A percentile compares a stretch with the other conserved stretches of the same genome.
These are phyloP conservation scores for Archilochus colubris DNA, from an alignment of 2,113 vertebrate genomes.

Conservation along the genomic window DNA sequence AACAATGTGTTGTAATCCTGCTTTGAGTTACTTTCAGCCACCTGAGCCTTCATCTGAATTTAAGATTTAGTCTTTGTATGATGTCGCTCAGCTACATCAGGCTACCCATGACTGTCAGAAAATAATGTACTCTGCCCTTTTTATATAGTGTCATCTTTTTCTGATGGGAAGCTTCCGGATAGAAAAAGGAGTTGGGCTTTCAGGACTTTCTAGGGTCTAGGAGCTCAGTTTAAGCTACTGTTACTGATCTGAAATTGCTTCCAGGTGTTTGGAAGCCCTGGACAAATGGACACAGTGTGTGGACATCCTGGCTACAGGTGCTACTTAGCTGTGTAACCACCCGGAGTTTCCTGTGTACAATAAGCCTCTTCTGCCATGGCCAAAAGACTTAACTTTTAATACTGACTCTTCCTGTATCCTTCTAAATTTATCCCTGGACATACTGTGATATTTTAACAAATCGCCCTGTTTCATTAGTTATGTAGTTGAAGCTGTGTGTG, in stretches of 20 bases:
- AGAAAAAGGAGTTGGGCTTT: background rate
- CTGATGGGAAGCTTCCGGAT: background rate
- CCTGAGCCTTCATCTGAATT: background rate
- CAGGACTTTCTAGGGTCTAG: background rate
- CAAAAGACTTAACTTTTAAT: background rate
- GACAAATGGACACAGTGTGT: rapidly evolving
- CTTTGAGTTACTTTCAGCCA: background rate
- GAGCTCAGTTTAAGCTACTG: background rate
- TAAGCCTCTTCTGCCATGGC: background rate
- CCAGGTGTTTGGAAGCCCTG: background rate
- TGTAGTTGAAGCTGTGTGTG: background rate
- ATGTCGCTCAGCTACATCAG: background rate
- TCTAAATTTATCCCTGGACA: background rate
- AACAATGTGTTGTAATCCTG: background rate
- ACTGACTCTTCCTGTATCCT: background rate
- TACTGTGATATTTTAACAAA: background rate
- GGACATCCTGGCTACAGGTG: background rate
- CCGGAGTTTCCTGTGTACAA: background rate
- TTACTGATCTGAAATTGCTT: background rate
- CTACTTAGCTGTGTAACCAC: background rate
- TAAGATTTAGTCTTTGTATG: background rate
- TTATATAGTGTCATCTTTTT: background rate
- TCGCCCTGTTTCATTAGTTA: background rate
- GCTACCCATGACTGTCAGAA: background rate
- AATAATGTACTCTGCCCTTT: background rate